These are phyloP conservation scores for Drosophila kanekoi DNA, from an alignment of 2,888 invertebrate species.

Conservation along the genomic window DNA sequence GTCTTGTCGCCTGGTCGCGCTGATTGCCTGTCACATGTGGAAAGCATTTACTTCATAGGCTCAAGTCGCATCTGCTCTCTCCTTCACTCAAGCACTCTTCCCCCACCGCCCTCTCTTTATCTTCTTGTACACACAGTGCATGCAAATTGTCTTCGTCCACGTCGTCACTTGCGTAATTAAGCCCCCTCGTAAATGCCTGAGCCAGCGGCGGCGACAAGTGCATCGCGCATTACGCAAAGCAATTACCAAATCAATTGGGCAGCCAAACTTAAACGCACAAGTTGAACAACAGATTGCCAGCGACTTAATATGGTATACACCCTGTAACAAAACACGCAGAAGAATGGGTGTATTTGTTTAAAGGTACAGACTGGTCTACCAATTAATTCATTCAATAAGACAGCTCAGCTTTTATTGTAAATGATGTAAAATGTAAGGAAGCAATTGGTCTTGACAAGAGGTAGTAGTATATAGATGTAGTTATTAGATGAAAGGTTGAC, in stretches of 20 bases:
- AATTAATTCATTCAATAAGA: background rate
- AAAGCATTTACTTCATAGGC: constrained; percentile 48
- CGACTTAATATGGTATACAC: constrained; percentile 21
- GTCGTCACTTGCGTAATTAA: constrained; percentile 42
- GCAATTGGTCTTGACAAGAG: no score
- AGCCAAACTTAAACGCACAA: constrained; percentile 28
- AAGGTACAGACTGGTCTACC: background rate
- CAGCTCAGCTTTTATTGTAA: no score
- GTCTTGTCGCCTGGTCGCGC: constrained; percentile 61
- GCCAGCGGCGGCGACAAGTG: constrained; percentile 46
- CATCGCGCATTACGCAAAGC: constrained; percentile 60
- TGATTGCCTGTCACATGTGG: constrained; percentile 51
- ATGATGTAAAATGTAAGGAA: no score
- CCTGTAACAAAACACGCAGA: constrained; percentile 8
- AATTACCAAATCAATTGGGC: constrained; percentile 62
- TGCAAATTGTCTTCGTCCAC: constrained; percentile 54
- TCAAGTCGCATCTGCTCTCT: constrained; percentile 27
- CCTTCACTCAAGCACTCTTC: background rate
- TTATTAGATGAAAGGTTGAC: no score
- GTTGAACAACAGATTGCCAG: constrained; percentile 6
- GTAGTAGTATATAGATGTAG: no score
- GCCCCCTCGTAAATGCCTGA: constrained; percentile 23
- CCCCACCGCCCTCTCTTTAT: constrained; percentile 5
- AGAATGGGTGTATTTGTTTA: background rate
- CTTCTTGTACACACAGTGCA: constrained; percentile 57